Evolutionary conservation across 1,140 invertebrate species (phyloP).

Genomic region (Polyergus mexicanus): DNA sequence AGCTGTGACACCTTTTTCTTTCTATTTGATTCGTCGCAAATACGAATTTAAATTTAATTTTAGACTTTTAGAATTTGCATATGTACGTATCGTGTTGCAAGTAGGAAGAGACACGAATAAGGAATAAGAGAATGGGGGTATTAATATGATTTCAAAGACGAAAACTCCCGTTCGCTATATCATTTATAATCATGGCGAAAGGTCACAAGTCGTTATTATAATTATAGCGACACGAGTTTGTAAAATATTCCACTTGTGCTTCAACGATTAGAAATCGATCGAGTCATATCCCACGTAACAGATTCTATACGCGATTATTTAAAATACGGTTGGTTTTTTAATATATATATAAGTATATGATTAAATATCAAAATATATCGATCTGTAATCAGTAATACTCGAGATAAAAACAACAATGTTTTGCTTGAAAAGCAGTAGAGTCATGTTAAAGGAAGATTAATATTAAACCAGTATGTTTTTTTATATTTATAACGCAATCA

Average conservation of each 20-base stretch:
- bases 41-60: neutral
- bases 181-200: constrained; percentile 17
- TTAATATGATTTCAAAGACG: neutral
- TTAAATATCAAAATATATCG: neutral
- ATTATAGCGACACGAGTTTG: neutral
- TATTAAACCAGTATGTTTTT: neutral
- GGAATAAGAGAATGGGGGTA: neutral
- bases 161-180: neutral
- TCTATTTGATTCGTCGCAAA: constrained; percentile 3
- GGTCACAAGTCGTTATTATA: constrained; percentile 6
- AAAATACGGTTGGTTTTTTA: neutral
- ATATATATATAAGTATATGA: neutral
- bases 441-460: constrained; percentile 21
- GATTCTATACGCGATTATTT: neutral
- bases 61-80: neutral
- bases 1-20: neutral
- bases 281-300: neutral
- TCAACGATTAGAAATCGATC: neutral
- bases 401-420: neutral
- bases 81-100: neutral
- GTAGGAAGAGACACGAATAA: neutral
- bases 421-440: neutral
- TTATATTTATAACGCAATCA: constrained; percentile 24
- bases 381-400: neutral
- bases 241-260: constrained; percentile 2